Conservation (phyloP, 2,113 vertebrate genomes). For the Austrofundulus limnaeus region DNA sequence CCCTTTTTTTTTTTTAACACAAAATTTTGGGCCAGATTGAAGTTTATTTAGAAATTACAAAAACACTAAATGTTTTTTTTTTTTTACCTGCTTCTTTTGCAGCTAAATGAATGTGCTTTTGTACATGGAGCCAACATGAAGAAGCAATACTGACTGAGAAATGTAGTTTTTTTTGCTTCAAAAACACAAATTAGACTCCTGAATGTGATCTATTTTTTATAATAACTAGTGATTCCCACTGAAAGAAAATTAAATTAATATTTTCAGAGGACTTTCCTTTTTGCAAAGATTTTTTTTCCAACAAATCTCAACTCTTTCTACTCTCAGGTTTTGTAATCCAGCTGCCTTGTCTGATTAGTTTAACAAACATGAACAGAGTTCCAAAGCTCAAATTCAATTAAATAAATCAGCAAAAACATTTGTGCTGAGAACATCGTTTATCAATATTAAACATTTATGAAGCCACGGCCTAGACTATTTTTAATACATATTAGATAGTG, state of each 20-base stretch:
- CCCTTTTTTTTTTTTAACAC: not conserved
- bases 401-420: not conserved
- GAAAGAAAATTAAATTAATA: too few relatives aligned
- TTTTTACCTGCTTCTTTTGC: constrained; percentile 16
- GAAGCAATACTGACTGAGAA: not conserved
- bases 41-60: not conserved
- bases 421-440: not conserved
- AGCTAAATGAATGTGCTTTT: constrained; percentile 10
- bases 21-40: constrained; percentile 4
- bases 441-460: too few relatives aligned
- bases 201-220: too few relatives aligned
- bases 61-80: too few relatives aligned
- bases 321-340: not conserved
- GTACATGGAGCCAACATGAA: not conserved
- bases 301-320: too few relatives aligned
- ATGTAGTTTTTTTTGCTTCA: not conserved
- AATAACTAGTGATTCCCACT: too few relatives aligned
- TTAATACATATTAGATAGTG: not conserved
- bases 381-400: too few relatives aligned
- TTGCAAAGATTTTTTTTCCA: too few relatives aligned
- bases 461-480: not conserved
- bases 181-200: too few relatives aligned
- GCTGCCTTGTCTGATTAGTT: not conserved
- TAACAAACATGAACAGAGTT: too few relatives aligned
- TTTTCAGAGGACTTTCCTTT: too few relatives aligned